A percentile compares a stretch with the other conserved stretches of the same genome.
phyloP scores from a whole-genome alignment of 2,797 vertebrate species.

The Borostomias antarcticus region DNA sequence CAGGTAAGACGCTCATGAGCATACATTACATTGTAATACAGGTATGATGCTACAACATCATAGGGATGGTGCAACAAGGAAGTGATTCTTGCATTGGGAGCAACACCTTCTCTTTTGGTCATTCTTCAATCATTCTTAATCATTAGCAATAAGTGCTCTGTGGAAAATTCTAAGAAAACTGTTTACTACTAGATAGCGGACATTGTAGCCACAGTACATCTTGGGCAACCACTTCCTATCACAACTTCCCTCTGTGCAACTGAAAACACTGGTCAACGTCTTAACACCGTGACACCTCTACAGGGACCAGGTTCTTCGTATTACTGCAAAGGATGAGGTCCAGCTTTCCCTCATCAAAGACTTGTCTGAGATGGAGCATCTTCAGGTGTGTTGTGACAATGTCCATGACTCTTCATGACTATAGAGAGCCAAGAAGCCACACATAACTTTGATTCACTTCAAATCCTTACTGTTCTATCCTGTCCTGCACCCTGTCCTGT shows the following conservation, averaged over 20 bases:
- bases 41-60: too few species aligned
- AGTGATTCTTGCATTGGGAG: too few species aligned
- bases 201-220: not conserved
- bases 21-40: too few species aligned
- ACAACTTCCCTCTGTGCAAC: not conserved
- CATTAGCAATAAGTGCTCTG: not conserved
- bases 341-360: slow-evolving; percentile 1
- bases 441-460: not conserved
- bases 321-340: slow-evolving; percentile 12
- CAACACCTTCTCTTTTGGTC: too few species aligned
- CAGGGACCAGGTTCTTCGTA: slow-evolving; percentile 18
- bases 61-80: too few species aligned
- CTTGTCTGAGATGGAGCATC: slow-evolving; percentile 3
- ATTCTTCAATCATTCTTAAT: not conserved
- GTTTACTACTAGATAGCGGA: not conserved
- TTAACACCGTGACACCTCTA: not conserved
- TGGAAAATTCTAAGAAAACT: too few species aligned
- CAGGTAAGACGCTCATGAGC: too few species aligned
- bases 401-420: not conserved
- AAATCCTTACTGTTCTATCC: too few species aligned
- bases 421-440: not conserved
- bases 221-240: not conserved
- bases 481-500: too few species aligned
- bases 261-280: not conserved
- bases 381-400: not conserved